Conservation (phyloP, 2,888 invertebrate species). For the Maniola hyperantus region DNA sequence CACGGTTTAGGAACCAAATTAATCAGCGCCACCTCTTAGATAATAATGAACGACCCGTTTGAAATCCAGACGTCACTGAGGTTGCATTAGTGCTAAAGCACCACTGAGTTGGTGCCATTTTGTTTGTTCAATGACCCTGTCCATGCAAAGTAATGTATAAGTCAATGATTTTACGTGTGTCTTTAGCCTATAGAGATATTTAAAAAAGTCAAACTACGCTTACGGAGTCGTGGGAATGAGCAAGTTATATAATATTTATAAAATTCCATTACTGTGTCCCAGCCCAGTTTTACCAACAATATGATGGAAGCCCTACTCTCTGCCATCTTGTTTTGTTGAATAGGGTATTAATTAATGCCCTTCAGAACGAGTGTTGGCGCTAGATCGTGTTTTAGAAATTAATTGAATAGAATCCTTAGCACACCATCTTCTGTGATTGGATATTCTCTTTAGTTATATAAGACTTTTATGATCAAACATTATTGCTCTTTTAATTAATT, state of each 20-base stretch:
- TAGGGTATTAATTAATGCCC: constrained; percentile 23
- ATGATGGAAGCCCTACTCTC: constrained; percentile 1
- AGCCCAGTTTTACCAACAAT: not conserved
- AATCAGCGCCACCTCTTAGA: no score
- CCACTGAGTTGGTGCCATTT: no score
- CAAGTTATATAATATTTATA: not conserved
- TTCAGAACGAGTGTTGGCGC: constrained; percentile 16
- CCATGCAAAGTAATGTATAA: no score
- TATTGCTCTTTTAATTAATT: not conserved
- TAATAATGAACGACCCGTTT: no score
- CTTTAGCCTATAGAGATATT: no score
- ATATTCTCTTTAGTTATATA: not conserved
- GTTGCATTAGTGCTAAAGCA: no score
- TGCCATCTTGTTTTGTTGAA: constrained; percentile 20
- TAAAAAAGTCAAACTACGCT: no score
- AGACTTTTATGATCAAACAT: not conserved
- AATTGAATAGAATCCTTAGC: constrained; percentile 17
- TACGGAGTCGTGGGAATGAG: no score
- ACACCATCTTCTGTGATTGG: constrained; percentile 12
- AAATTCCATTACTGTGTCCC: not conserved
- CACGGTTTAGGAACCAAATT: no score
- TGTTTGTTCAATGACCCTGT: no score
- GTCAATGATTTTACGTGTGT: no score
- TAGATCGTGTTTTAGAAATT: constrained; percentile 14
- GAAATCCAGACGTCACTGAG: no score